These are phyloP conservation scores for Phalacrocorax pelagicus DNA, from an alignment of 2,113 vertebrate species.

Conservation along the genomic window DNA sequence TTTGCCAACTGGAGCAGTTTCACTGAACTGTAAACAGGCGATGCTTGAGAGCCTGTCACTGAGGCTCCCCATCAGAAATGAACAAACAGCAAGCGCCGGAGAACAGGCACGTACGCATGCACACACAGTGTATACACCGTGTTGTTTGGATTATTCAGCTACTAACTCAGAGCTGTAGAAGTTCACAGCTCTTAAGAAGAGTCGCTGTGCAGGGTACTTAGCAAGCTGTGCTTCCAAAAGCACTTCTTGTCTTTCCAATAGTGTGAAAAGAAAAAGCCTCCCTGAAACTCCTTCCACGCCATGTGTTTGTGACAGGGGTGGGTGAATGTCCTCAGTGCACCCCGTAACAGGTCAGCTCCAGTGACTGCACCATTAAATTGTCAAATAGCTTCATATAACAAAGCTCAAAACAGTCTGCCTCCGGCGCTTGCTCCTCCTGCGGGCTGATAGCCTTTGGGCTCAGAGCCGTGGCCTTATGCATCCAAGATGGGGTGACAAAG, in stretches of 20 bases:
- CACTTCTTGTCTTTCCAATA: not conserved
- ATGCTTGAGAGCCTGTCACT: not conserved
- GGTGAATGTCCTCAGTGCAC: not conserved
- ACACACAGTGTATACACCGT: accelerated
- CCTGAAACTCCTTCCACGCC: accelerated
- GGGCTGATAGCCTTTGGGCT: not conserved
- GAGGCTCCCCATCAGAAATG: not conserved
- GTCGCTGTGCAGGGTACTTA: not conserved
- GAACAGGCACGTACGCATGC: not conserved
- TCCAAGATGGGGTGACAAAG: not conserved
- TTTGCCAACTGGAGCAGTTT: not conserved
- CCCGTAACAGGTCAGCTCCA: accelerated
- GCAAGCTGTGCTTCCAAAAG: not conserved
- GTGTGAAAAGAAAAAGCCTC: not conserved
- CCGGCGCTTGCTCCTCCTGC: not conserved
- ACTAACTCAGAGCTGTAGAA: not conserved
- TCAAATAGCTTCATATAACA: not conserved
- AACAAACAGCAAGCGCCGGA: not conserved
- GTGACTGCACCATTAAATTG: not conserved
- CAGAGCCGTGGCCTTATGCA: not conserved
- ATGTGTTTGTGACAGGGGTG: accelerated
- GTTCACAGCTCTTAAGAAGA: not conserved
- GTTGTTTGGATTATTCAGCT: not conserved
- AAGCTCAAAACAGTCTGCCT: not conserved
- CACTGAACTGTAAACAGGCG: not conserved